Evolutionary conservation across 2,113 vertebrate genomes (phyloP).

Genomic region (Irena cyanogastra): DNA sequence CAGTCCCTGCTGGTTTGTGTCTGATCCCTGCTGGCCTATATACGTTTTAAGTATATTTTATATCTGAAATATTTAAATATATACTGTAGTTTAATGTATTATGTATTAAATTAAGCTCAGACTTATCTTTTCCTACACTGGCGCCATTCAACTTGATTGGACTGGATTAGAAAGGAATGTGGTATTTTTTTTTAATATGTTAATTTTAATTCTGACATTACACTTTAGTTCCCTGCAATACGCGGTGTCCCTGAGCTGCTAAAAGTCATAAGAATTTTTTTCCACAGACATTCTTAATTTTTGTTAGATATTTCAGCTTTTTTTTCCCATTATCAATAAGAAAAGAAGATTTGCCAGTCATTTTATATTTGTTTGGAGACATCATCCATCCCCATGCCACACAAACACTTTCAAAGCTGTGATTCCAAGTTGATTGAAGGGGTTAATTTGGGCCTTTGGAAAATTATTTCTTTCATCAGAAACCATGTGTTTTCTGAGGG

Average conservation of each 20-base stretch:
- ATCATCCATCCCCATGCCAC: too few species aligned
- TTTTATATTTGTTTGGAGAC: neutral
- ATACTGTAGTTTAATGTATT: neutral
- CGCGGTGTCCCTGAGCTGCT: neutral
- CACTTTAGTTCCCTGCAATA: neutral
- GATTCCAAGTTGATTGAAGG: neutral
- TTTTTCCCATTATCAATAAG: neutral
- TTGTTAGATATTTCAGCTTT: neutral
- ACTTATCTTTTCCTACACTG: neutral
- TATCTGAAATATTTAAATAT: too few species aligned
- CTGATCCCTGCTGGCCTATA: neutral
- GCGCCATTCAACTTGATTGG: neutral
- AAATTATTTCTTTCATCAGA: neutral
- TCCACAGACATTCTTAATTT: neutral
- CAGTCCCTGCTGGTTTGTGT: neutral
- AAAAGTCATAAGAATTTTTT: neutral
- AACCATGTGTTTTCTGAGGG: neutral
- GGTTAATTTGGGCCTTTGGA: fast-evolving
- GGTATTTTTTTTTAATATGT: too few species aligned
- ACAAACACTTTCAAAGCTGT: neutral
- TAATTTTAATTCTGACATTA: neutral
- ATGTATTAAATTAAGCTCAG: neutral
- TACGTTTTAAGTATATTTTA: too few species aligned
- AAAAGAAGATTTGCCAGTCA: neutral
- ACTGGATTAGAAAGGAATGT: neutral